phyloP scores from a whole-genome alignment of 2,888 invertebrate genomes.

The Tachina lurida region DNA sequence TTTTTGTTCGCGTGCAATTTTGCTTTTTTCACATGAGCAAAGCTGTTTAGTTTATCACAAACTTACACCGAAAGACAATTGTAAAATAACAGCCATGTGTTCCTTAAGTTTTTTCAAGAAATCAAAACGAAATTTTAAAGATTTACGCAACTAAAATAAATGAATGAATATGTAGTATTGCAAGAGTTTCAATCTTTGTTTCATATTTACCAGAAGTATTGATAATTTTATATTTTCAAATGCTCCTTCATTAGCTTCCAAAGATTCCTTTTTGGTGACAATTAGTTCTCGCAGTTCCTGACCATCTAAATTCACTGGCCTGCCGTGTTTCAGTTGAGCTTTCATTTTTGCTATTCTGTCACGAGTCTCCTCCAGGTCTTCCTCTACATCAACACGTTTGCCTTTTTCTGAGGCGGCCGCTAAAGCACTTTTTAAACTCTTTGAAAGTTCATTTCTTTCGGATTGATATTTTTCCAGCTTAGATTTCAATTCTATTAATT shows the following conservation, averaged over 20 bases:
- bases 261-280: constrained; percentile 82
- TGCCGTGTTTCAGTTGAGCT: constrained; percentile 77
- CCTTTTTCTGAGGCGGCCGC: constrained; percentile 76
- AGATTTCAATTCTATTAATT: constrained; percentile 65
- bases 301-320: constrained; percentile 76
- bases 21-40: too few relatives aligned
- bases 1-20: too few relatives aligned
- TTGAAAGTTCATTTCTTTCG: constrained; percentile 65
- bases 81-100: constrained; percentile 83
- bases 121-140: constrained; percentile 82
- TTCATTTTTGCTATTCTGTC: constrained; percentile 79
- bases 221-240: constrained; percentile 78
- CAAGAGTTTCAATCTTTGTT: background rate
- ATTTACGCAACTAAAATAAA: constrained; percentile 80
- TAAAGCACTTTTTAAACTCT: constrained; percentile 67
- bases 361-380: constrained; percentile 81
- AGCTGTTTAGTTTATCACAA: background rate
- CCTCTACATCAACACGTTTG: constrained; percentile 79
- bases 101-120: constrained; percentile 83
- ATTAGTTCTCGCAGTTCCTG: constrained; percentile 79
- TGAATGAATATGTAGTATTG: background rate
- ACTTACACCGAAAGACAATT: constrained; percentile 81
- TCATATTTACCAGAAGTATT: constrained; percentile 81
- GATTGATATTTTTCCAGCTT: constrained; percentile 60
- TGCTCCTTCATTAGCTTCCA: constrained; percentile 63